Evolutionary conservation across 2,113 vertebrate species (phyloP).

Genomic region (Syngnathus typhle): DNA sequence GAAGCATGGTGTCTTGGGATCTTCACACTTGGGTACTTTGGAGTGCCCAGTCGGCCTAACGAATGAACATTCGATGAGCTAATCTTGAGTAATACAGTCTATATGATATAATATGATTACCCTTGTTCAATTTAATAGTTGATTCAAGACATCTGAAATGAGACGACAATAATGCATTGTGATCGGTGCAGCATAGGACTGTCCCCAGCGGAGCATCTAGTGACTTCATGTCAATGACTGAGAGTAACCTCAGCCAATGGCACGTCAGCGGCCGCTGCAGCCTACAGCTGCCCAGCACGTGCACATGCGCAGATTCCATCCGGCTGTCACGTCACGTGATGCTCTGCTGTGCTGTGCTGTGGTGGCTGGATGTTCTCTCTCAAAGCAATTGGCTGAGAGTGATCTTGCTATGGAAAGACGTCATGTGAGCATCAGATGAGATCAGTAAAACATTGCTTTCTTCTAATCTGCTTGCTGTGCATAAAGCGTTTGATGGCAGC

Average conservation of each 20-base stretch:
- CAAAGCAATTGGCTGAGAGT: slow-evolving; percentile 46
- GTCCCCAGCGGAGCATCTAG: slow-evolving; percentile 9
- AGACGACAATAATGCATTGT: neutral
- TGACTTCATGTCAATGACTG: slow-evolving; percentile 32
- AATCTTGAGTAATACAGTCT: too few relatives aligned
- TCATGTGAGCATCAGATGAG: slow-evolving; percentile 2
- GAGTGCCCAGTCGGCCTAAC: too few relatives aligned
- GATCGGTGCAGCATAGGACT: neutral
- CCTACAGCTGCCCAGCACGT: slow-evolving; percentile 13
- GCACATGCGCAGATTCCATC: slow-evolving; percentile 15
- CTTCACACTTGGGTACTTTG: too few relatives aligned
- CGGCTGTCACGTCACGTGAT: slow-evolving; percentile 43
- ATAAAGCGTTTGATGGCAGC: neutral
- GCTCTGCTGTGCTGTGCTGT: slow-evolving; percentile 48
- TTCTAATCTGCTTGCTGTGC: neutral
- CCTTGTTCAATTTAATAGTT: neutral
- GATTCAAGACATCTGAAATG: neutral
- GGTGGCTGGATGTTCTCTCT: slow-evolving; percentile 29
- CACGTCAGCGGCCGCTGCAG: slow-evolving; percentile 31
- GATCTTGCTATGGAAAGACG: slow-evolving; percentile 36
- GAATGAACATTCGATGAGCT: too few relatives aligned
- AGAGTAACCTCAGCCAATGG: slow-evolving; percentile 33
- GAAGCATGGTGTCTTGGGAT: too few relatives aligned
- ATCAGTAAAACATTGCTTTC: neutral
- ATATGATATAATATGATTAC: neutral